phyloP scores from a whole-genome alignment of 1,140 invertebrate species.

The Calliopsis andreniformis region DNA sequence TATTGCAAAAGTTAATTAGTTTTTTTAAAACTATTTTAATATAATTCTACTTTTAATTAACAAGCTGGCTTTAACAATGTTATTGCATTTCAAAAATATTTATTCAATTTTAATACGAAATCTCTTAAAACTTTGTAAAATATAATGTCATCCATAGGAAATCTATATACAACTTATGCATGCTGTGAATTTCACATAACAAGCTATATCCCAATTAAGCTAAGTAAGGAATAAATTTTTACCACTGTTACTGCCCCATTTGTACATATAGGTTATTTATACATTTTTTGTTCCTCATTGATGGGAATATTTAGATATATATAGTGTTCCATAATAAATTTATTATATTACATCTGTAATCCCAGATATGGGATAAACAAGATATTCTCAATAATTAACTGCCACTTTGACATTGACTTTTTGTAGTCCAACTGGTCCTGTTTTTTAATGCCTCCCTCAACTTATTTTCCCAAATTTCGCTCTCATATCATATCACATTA shows the following conservation, averaged over 20 bases:
- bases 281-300: background rate
- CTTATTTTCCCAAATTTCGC: conserved; percentile 9
- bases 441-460: conserved; percentile 34
- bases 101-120: background rate
- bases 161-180: background rate
- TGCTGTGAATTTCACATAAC: background rate
- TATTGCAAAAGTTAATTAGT: background rate
- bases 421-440: conserved; percentile 12
- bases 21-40: too few species aligned
- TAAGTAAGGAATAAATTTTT: conserved; percentile 9
- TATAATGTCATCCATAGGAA: background rate
- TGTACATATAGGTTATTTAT: conserved; percentile 31
- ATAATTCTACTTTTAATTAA: background rate
- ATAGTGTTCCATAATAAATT: conserved; percentile 9
- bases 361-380: conserved; percentile 24
- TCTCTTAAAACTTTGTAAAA: background rate
- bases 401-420: conserved; percentile 58
- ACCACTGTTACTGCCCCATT: background rate
- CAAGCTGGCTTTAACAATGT: background rate
- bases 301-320: conserved; percentile 10
- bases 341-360: conserved; percentile 10
- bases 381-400: conserved; percentile 35
- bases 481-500: background rate
- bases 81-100: background rate
- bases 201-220: background rate